A percentile compares a stretch with the other conserved stretches of the same genome.
Conservation (phyloP, 2,113 vertebrate genomes). For the Erythrocercus mccallii region DNA sequence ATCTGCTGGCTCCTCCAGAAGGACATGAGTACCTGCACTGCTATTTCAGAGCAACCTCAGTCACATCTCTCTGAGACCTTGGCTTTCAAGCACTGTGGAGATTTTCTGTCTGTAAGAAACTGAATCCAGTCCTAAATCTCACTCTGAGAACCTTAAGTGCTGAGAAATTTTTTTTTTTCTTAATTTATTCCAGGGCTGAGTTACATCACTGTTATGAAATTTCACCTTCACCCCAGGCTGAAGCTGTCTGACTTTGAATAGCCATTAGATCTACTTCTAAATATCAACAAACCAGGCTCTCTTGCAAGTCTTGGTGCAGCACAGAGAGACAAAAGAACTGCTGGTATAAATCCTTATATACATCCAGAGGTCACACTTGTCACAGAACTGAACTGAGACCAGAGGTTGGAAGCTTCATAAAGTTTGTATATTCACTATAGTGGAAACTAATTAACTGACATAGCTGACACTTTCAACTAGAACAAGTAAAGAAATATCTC, state of each 20-base stretch:
- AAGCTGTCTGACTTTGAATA: not conserved
- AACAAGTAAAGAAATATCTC: not conserved
- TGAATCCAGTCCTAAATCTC: not conserved
- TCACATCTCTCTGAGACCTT: not conserved
- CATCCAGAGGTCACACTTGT: not conserved
- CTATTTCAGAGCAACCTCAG: not conserved
- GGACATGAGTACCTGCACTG: accelerated
- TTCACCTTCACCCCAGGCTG: not conserved
- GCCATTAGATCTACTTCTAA: not conserved
- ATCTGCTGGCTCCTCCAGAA: not conserved
- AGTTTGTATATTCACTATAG: not conserved
- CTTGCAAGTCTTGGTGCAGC: not conserved
- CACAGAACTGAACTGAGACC: not conserved
- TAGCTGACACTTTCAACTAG: not conserved
- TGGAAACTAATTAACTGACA: not conserved
- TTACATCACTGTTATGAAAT: not conserved
- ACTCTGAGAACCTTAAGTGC: not conserved
- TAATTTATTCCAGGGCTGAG: not conserved
- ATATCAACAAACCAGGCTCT: not conserved
- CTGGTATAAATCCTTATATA: accelerated
- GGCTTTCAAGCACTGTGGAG: not conserved
- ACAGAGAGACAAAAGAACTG: not conserved
- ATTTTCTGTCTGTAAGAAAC: not conserved
- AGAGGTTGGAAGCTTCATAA: not conserved
- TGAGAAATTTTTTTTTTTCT: not conserved